Conservation (phyloP, 2,113 vertebrate genomes). For the Heptranchias perlo region DNA sequence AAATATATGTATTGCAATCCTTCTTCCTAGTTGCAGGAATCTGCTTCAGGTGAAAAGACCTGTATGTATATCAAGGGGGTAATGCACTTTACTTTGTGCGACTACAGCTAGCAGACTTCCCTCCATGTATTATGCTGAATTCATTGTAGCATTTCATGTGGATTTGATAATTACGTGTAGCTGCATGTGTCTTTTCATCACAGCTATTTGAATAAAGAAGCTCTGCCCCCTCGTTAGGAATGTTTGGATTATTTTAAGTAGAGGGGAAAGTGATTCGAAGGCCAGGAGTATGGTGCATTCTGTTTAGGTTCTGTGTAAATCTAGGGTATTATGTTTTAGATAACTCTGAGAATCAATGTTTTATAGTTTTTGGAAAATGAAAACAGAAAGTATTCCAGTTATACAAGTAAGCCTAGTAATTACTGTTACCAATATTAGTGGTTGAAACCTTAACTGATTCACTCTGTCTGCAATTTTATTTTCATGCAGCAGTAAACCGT, state of each 20-base stretch:
- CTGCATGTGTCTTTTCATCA: neutral
- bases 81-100: neutral
- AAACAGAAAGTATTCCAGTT: neutral
- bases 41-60: neutral
- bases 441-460: neutral
- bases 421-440: neutral
- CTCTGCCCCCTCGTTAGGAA: neutral
- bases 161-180: neutral
- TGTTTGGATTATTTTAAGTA: neutral
- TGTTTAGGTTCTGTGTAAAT: neutral
- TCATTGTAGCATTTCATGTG: neutral
- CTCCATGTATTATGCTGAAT: neutral
- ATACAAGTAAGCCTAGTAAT: neutral
- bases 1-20: neutral
- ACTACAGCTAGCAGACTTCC: neutral
- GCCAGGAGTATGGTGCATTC: neutral
- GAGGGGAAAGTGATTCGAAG: neutral
- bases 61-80: neutral
- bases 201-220: neutral
- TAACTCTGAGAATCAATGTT: neutral
- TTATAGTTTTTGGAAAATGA: neutral
- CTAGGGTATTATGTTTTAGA: neutral
- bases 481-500: neutral
- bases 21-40: neutral
- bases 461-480: neutral